Conservation (phyloP, 2,888 invertebrate species). For the Pegoplata infirma region DNA sequence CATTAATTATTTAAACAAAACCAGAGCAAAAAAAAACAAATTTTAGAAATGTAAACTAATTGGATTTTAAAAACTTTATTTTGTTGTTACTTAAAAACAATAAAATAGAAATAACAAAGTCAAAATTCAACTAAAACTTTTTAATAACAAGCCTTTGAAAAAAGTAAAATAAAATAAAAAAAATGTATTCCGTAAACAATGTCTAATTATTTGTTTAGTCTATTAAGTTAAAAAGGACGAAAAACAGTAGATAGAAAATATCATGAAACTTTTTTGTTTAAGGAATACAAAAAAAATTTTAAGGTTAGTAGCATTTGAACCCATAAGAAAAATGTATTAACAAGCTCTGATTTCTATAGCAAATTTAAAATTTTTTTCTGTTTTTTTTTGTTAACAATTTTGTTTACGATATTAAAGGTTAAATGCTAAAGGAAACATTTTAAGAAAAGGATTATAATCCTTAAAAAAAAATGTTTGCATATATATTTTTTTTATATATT, state of each 20-base stretch:
- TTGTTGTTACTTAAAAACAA: constrained; percentile 38
- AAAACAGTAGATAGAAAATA: background rate
- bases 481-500: no score
- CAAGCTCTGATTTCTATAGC: background rate
- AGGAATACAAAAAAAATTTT: constrained; percentile 3
- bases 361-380: constrained; percentile 30
- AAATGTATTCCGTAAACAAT: no score
- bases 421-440: constrained; percentile 25
- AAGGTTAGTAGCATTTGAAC: constrained; percentile 29
- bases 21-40: constrained; percentile 3
- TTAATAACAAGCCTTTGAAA: constrained; percentile 26
- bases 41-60: constrained; percentile 51
- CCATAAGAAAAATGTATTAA: constrained; percentile 12
- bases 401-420: constrained; percentile 29
- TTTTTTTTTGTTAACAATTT: constrained; percentile 7
- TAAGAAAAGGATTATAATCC: constrained; percentile 6
- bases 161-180: constrained; percentile 5
- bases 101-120: constrained; percentile 57
- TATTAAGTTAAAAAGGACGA: constrained; percentile 27
- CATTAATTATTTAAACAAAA: background rate
- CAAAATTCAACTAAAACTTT: constrained; percentile 51
- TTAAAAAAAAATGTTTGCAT: no score
- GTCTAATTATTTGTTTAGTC: constrained; percentile 59
- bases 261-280: constrained; percentile 2
- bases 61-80: constrained; percentile 58